These are phyloP conservation scores for Thalassophryne amazonica DNA, from an alignment of 2,797 vertebrate species.

Conservation along the genomic window DNA sequence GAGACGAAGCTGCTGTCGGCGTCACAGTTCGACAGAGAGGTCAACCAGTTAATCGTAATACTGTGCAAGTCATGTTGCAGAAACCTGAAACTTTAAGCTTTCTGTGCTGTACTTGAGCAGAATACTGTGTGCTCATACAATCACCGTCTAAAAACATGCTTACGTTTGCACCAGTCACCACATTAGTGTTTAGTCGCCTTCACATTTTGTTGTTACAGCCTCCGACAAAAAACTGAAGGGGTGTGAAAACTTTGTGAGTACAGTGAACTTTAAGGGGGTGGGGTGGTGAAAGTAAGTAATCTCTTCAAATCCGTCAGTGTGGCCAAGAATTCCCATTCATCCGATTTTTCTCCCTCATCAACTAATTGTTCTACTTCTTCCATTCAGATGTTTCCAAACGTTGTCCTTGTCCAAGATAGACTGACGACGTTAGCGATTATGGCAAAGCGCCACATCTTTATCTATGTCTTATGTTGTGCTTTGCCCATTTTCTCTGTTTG, in stretches of 20 bases:
- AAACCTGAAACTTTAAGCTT: no score
- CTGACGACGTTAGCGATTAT: conserved; percentile 61
- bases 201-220: no score
- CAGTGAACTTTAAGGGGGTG: no score
- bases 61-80: no score
- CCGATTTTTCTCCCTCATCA: conserved; percentile 35
- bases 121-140: no score
- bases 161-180: no score
- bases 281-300: conserved; percentile 13
- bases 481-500: conserved; percentile 38
- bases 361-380: conserved; percentile 44
- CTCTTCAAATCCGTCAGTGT: conserved; percentile 40
- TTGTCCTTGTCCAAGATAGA: conserved; percentile 44
- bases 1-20: conserved; percentile 60
- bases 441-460: conserved; percentile 59
- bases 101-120: no score
- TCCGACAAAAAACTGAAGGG: no score
- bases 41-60: no score
- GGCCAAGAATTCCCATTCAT: conserved; percentile 48
- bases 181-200: no score
- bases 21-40: conserved; percentile 70
- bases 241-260: no score
- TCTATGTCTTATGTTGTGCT: conserved; percentile 53
- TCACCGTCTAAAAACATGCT: no score
- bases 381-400: conserved; percentile 54